Conservation (phyloP, 37 sponge, comb jelly and placozoan species). For the Mnemiopsis leidyi region DNA sequence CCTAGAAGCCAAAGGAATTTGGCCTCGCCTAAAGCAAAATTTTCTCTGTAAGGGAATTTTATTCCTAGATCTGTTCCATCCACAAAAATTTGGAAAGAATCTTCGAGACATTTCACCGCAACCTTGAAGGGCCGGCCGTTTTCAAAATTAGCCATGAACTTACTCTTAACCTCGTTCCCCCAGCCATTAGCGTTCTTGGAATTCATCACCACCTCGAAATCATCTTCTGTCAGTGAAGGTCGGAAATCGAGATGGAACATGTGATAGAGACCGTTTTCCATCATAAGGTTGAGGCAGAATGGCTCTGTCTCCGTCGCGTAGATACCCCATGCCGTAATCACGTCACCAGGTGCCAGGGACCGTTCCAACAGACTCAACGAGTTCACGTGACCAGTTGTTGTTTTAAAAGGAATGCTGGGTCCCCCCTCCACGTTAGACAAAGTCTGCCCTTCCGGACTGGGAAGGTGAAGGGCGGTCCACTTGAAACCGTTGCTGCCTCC, state of each 20-base stretch:
- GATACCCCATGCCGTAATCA: background rate
- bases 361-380: background rate
- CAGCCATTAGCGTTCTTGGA: background rate
- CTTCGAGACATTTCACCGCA: background rate
- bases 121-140: background rate
- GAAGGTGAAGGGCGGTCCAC: background rate
- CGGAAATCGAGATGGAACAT: background rate
- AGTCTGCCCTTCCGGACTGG: background rate
- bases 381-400: background rate
- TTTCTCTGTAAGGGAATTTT: background rate
- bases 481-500: background rate
- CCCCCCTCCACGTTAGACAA: background rate
- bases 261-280: background rate
- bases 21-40: background rate
- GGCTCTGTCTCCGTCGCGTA: background rate
- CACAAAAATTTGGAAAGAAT: background rate
- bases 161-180: background rate
- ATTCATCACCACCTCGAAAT: background rate
- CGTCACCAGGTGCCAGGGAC: background rate
- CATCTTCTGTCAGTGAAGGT: background rate
- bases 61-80: background rate
- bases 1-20: background rate
- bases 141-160: background rate
- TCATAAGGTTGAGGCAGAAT: background rate
- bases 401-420: background rate